Percentiles rank a stretch among this genome's conserved stretches.
phyloP scores from a whole-genome alignment of 2,113 vertebrate species.

The Silurus glanis region DNA sequence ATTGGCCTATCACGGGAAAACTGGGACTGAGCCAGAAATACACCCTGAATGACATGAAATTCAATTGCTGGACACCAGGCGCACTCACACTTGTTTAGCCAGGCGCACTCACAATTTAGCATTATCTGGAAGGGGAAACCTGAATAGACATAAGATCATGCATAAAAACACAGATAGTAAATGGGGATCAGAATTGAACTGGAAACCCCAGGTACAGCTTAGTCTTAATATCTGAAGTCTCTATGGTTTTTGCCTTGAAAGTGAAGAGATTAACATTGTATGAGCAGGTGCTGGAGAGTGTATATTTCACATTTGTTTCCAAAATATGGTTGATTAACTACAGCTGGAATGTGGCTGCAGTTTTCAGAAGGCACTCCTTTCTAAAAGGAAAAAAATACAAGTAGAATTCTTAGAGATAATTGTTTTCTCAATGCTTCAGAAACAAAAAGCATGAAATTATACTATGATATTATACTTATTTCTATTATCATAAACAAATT shows the following conservation, averaged over 20 bases:
- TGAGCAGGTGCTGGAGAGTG: background rate
- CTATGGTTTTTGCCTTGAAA: background rate
- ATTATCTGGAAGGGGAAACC: background rate
- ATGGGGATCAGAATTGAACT: background rate
- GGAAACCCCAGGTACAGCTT: background rate
- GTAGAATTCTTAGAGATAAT: background rate
- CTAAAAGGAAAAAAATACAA: slow-evolving; percentile 58
- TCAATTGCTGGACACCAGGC: background rate
- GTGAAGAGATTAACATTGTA: background rate
- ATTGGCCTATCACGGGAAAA: background rate
- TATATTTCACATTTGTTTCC: background rate
- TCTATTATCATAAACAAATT: background rate
- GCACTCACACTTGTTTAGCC: background rate
- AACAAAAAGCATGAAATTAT: background rate
- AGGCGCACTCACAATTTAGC: too few relatives aligned
- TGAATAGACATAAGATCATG: background rate
- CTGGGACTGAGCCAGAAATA: background rate
- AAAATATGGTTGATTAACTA: background rate
- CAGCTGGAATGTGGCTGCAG: slow-evolving; percentile 60
- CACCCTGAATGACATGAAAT: background rate
- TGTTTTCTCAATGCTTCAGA: background rate
- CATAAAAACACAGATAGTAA: background rate
- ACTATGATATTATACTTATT: background rate
- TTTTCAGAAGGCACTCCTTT: slow-evolving; percentile 60
- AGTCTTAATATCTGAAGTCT: background rate